Base-by-base conservation (phyloP, 2,113 vertebrate species). In the Pseudorhombus dupliciocellatus region DNA sequence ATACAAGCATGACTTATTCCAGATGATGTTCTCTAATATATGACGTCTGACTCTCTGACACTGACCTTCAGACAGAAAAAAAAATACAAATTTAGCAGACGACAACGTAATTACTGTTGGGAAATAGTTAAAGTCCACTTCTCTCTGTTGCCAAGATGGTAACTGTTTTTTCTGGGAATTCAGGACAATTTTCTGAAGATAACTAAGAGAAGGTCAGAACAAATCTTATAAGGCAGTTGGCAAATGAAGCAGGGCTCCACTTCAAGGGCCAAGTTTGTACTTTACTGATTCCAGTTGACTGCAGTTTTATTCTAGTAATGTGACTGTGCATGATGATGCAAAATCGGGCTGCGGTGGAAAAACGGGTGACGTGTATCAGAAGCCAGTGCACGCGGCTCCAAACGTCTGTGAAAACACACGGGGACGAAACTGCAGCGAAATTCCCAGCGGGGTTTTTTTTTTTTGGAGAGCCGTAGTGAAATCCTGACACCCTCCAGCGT, bases 401-500 rank as follows among this genome's bases (percentile, higher is more conserved):
- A 37, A 37, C 34, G 34, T 37, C 11, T 37, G 34, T 11, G 34
- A 37, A 37, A 37, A 37, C 12, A 11, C 34, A 37, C 0, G 9
- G 12, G 10, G 34, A 37, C 34, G 10, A 51, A 10, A 22, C 20
- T 50, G 11, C 25, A 30, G 9, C 21, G 18, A 24, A 18, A 25
- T 44, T 14, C 60, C 20, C 44, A 30, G 5, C 34, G 10, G 2
- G 42, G 46, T n/a, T 14, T 1, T 12, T 22, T n/a, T 14, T 1
- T 12, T 22, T 55, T 65, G 18, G 22, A 58, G 63, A 10, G 31
- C 78, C 51, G 56, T 22, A 60, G 44, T 66, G 57, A 74, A 77
- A 69, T 40, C 69, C 48, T 12, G 52, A 68, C 86, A 84, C 62
- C 77, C 68, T 52, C 44, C 62, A 74, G 61, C 34, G 10, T 48